phyloP scores from a whole-genome alignment of 92 coral and sea anemone species.

The Porites rus region DNA sequence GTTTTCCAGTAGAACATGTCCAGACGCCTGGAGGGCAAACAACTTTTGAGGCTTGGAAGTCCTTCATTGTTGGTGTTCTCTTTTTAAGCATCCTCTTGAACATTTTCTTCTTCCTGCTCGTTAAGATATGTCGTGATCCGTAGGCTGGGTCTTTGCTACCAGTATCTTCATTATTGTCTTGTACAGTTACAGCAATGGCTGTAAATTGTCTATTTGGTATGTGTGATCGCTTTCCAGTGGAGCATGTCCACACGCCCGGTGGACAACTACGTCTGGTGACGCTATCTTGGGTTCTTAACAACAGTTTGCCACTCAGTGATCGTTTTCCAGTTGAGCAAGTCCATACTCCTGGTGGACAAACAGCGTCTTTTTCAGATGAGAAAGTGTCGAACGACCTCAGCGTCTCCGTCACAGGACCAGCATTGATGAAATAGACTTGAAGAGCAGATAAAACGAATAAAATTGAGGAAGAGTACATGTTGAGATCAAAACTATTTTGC shows the following conservation, averaged over 20 bases:
- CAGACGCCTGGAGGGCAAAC: constrained; percentile 1
- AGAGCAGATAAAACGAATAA: neutral
- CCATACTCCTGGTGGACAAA: constrained; percentile 3
- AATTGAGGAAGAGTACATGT: neutral
- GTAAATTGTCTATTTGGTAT: no score
- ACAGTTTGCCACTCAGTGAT: neutral
- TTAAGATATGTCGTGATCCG: neutral
- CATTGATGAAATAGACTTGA: neutral
- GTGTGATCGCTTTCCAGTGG: no score
- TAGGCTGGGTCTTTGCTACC: neutral
- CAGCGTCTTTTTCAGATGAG: neutral
- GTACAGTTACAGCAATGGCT: no score
- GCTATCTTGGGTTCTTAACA: neutral
- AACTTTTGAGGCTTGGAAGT: neutral
- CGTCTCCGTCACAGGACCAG: neutral
- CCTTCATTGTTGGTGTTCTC: neutral
- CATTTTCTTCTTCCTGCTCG: neutral
- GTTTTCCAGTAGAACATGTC: constrained; percentile 4
- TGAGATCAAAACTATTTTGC: neutral
- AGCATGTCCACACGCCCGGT: neutral
- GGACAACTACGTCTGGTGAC: neutral
- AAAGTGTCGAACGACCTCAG: neutral
- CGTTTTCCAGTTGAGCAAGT: neutral
- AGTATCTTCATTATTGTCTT: no score
- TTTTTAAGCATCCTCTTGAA: neutral